Percentiles rank a stretch among this genome's conserved stretches.
Evolutionary conservation across 2,113 vertebrate genomes (phyloP).

Genomic region (Chaetodon trifascialis): DNA sequence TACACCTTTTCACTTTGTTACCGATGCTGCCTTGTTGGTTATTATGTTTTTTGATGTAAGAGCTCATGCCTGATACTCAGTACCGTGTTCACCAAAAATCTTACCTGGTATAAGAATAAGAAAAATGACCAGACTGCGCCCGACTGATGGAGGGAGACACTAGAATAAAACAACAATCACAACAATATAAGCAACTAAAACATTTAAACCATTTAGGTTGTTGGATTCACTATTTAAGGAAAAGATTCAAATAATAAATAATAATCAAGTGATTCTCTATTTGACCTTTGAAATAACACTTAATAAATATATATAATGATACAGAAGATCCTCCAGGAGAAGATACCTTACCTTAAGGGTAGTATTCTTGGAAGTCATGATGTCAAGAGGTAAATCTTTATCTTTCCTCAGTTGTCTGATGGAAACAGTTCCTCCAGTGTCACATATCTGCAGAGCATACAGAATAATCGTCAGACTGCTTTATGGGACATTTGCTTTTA

Average conservation of each 20-base stretch:
- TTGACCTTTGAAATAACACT: background rate
- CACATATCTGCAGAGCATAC: conserved; percentile 6
- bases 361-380: conserved; percentile 36
- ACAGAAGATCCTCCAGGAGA: background rate
- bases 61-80: background rate
- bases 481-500: background rate
- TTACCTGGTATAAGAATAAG: conserved; percentile 58
- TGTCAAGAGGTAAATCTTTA: background rate
- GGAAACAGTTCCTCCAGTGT: background rate
- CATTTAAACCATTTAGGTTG: background rate
- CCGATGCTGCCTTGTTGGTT: background rate
- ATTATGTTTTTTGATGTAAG: background rate
- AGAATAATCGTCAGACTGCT: background rate
- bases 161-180: conserved; percentile 31
- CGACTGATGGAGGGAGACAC: conserved; percentile 16
- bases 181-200: background rate
- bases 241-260: background rate
- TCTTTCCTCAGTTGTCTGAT: conserved; percentile 9
- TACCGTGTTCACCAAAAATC: background rate
- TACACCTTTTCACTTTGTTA: background rate
- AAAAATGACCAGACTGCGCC: conserved; percentile 5
- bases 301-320: background rate
- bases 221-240: background rate
- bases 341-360: conserved; percentile 53
- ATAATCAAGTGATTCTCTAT: background rate